phyloP scores from a whole-genome alignment of 2,888 invertebrate species.

The Rhagonycha fulva region DNA sequence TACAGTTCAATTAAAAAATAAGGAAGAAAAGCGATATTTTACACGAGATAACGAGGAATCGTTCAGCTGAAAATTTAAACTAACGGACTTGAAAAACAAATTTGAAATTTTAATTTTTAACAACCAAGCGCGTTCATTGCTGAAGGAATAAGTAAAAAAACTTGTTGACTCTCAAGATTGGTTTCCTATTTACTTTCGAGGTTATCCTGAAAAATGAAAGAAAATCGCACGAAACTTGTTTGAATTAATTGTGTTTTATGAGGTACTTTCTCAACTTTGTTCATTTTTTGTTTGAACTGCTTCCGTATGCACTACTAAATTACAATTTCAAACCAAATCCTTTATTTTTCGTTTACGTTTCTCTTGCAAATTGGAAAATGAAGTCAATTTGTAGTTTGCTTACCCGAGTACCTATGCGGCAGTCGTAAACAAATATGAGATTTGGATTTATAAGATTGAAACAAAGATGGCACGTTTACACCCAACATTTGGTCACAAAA shows the following conservation, averaged over 20 bases:
- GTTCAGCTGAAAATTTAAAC: conserved; percentile 10
- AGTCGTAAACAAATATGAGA: not conserved
- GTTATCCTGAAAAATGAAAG: not conserved
- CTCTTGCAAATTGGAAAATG: not conserved
- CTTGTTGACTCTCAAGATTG: not conserved
- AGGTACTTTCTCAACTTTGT: not conserved
- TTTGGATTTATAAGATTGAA: not conserved
- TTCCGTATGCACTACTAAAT: not conserved
- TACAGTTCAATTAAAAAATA: conserved; percentile 21
- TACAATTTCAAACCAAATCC: not conserved
- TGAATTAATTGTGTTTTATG: not conserved
- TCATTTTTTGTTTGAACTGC: not conserved
- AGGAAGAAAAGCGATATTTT: conserved; percentile 12
- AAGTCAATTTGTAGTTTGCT: not conserved
- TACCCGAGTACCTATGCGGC: not conserved
- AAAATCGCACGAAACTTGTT: not conserved
- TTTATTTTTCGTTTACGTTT: not conserved
- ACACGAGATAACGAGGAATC: conserved; percentile 18
- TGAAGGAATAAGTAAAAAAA: not conserved
- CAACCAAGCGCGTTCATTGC: not conserved
- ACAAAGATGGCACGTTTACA: not conserved
- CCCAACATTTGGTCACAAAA: not conserved
- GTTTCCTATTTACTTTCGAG: not conserved
- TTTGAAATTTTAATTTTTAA: not conserved
- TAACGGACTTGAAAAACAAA: not conserved